Base-by-base conservation (phyloP, 2,888 invertebrate species). In the Apodemia hepburni region DNA sequence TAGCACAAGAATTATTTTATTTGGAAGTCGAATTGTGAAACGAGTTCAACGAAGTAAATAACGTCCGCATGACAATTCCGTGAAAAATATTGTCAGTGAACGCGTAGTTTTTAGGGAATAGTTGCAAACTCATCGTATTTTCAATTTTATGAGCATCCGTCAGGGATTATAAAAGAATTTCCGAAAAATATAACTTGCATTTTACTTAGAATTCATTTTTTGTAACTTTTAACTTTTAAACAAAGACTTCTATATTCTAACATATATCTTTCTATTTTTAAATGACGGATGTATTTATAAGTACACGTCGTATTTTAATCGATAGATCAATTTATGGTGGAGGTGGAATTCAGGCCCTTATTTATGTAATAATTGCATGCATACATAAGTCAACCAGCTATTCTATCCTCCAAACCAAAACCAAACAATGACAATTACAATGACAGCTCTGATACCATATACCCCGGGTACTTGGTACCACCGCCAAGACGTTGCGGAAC, bases 41-140 rank as follows among this genome's bases (percentile, higher is more conserved):
- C 17, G 17, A 47, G 45, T 47, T 47, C 17, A 8, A 47, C 17
- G 8, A 47, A 47, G 45, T 47, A 47, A 47, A 47, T 47, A 47
- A 47, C 17, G 45, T n/a, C n/a, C 45, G 17, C 17, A 17, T 47
- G 47, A 47, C 47, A n/a, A 47, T 47, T 47, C 17, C 47, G 8
- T 47, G 47, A 47, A 47, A 47, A 47, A 47, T 17, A 47, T 47
- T 47, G 17, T n/a, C n/a, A 17, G 47, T 47, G 47, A 47, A 17
- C 47, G 17, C 15, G 8, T 47, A 47, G 47, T 47, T 17, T 42
- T 47, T 47, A 17, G 17, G 17, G 17, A 47, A 17, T 47, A 47
- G 47, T 47, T 47, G 17, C n/a, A 47, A 47, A 47, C 47, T 47
- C 8, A 8, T 47, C 8, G 17, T 47, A 47, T 47, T 47, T 8